These are phyloP conservation scores for Drosophila formosana DNA, from an alignment of 2,888 invertebrate species.

Conservation along the genomic window DNA sequence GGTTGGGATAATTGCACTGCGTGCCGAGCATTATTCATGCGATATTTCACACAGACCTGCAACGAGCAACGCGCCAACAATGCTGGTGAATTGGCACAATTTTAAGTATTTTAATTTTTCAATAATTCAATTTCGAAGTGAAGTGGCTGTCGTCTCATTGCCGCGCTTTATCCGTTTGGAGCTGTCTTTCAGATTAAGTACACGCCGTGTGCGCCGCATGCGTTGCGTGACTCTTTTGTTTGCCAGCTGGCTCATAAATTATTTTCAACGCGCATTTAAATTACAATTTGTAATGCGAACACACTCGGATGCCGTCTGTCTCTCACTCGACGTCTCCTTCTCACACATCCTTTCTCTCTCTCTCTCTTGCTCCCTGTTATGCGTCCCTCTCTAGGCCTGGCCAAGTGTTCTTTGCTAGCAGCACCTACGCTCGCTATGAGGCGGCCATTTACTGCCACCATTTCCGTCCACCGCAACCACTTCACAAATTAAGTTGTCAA, in stretches of 20 bases:
- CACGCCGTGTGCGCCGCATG: slow-evolving; percentile 44
- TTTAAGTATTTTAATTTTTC: slow-evolving; percentile 67
- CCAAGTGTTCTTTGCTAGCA: slow-evolving; percentile 31
- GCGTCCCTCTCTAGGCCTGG: slow-evolving; percentile 19
- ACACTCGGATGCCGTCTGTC: slow-evolving; percentile 21
- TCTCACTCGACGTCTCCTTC: background rate
- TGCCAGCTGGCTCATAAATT: slow-evolving; percentile 52
- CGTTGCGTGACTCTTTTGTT: slow-evolving; percentile 65
- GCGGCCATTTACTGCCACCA: slow-evolving; percentile 45
- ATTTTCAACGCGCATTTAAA: slow-evolving; percentile 58
- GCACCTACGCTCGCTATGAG: slow-evolving; percentile 48
- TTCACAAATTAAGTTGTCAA: slow-evolving; percentile 81
- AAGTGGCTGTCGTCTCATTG: slow-evolving; percentile 33
- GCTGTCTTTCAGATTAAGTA: slow-evolving; percentile 59
- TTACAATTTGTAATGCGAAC: slow-evolving; percentile 63
- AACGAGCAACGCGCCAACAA: background rate
- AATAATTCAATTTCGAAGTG: slow-evolving; percentile 71
- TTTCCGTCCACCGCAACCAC: slow-evolving; percentile 68
- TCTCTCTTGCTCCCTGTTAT: background rate
- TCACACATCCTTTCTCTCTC: background rate
- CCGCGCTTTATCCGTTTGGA: slow-evolving; percentile 21
- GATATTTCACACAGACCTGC: slow-evolving; percentile 52
- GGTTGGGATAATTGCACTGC: slow-evolving; percentile 33
- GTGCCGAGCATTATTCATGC: slow-evolving; percentile 64
- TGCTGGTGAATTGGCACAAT: slow-evolving; percentile 7